These are phyloP conservation scores for Cheilosia vulpina DNA, from an alignment of 2,888 invertebrate species.

Conservation along the genomic window DNA sequence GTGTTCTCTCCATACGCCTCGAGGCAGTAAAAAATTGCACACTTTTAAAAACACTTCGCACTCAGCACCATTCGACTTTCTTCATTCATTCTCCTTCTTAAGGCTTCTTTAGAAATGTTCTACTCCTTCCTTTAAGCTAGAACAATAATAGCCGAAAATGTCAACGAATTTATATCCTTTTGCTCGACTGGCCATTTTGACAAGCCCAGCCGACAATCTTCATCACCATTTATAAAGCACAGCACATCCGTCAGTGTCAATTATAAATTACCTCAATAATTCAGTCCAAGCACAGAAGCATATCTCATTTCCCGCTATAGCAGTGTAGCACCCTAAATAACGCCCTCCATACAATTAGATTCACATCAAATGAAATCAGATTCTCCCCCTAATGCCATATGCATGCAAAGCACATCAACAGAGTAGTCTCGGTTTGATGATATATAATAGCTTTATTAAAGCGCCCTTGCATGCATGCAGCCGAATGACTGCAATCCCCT, in stretches of 20 bases:
- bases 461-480: not conserved
- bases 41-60: too few relatives aligned
- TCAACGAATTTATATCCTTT: too few relatives aligned
- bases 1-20: too few relatives aligned
- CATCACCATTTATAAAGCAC: not conserved
- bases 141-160: too few relatives aligned
- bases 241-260: not conserved
- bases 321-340: not conserved
- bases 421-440: constrained; percentile 11
- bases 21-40: too few relatives aligned
- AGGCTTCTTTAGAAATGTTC: too few relatives aligned
- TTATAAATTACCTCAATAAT: constrained; percentile 1
- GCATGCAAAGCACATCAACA: constrained; percentile 8
- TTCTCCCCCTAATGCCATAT: constrained; percentile 4
- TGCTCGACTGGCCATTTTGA: too few relatives aligned
- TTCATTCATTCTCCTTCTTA: too few relatives aligned
- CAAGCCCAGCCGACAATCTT: too few relatives aligned
- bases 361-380: constrained; percentile 16
- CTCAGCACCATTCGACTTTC: too few relatives aligned
- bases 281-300: not conserved
- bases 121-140: too few relatives aligned
- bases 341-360: not conserved
- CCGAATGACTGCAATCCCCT: not conserved
- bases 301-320: not conserved
- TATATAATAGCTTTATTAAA: constrained; percentile 17